Evolutionary conservation across 2,888 invertebrate genomes (phyloP).

Genomic region (Pegoplata infirma): DNA sequence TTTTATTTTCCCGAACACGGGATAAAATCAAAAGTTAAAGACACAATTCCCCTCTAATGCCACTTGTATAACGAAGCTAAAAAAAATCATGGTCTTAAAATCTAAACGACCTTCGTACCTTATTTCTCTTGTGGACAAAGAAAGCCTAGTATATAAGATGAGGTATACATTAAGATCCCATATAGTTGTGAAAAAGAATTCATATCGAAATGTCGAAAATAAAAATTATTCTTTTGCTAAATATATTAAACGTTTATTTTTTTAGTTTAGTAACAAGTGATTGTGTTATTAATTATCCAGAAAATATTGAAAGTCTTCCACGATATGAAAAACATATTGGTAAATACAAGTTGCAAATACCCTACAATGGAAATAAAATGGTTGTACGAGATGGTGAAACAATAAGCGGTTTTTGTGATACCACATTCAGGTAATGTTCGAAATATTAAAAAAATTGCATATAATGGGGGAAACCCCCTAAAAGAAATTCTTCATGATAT

Average conservation of each 20-base stretch:
- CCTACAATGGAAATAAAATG: not conserved
- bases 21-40: too few species aligned
- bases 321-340: slow-evolving; percentile 26
- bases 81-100: too few species aligned
- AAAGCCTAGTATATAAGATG: not conserved
- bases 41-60: too few species aligned
- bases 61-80: too few species aligned
- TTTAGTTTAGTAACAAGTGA: not conserved
- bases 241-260: not conserved
- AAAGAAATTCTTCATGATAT: too few species aligned
- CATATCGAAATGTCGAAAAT: not conserved
- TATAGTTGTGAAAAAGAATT: not conserved
- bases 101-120: not conserved
- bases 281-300: slow-evolving; percentile 2
- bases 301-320: not conserved
- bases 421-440: slow-evolving; percentile 30
- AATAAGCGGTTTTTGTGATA: slow-evolving; percentile 12
- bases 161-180: not conserved
- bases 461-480: too few species aligned
- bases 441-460: too few species aligned
- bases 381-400: not conserved
- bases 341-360: slow-evolving; percentile 11
- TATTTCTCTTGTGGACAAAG: not conserved
- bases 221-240: not conserved
- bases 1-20: too few species aligned